Conservation (phyloP, 1,140 invertebrate species). For the Cotesia glomerata region DNA sequence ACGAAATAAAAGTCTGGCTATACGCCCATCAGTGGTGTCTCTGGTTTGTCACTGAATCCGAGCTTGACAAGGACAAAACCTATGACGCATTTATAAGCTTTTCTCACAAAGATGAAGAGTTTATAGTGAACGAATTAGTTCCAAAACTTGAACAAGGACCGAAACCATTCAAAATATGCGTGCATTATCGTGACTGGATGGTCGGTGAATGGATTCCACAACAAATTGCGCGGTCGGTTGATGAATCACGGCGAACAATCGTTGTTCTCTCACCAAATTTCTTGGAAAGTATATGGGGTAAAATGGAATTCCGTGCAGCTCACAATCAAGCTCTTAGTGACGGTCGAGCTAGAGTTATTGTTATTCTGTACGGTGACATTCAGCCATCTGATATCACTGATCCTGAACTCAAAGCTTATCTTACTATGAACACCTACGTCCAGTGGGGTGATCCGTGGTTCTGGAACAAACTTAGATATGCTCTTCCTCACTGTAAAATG, state of each 20-base stretch:
- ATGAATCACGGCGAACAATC: slow-evolving; percentile 80
- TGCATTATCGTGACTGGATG: slow-evolving; percentile 84
- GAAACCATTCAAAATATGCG: slow-evolving; percentile 71
- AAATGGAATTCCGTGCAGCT: slow-evolving; percentile 82
- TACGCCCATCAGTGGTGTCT: slow-evolving; percentile 71
- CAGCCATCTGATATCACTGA: slow-evolving; percentile 71
- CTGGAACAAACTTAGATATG: slow-evolving; percentile 83
- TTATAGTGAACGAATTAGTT: slow-evolving; percentile 73
- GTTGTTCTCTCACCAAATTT: slow-evolving; percentile 84
- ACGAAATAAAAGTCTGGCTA: slow-evolving; percentile 74
- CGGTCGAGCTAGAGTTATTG: slow-evolving; percentile 73
- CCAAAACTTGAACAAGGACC: slow-evolving; percentile 70
- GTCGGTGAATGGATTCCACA: slow-evolving; percentile 78
- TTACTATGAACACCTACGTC: slow-evolving; percentile 86
- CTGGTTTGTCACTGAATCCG: slow-evolving; percentile 73
- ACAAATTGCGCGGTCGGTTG: slow-evolving; percentile 81
- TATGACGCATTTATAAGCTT: slow-evolving; percentile 91
- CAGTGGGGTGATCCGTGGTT: slow-evolving; percentile 87
- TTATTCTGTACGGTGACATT: slow-evolving; percentile 80
- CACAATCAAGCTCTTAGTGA: slow-evolving; percentile 79
- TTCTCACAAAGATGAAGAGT: slow-evolving; percentile 80
- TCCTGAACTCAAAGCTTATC: slow-evolving; percentile 76
- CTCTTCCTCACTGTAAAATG: slow-evolving; percentile 66
- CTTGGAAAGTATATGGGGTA: slow-evolving; percentile 83
- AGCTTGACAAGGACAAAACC: slow-evolving; percentile 77